Conservation (phyloP, 2,888 invertebrate genomes). For the Drosophila infuscata region DNA sequence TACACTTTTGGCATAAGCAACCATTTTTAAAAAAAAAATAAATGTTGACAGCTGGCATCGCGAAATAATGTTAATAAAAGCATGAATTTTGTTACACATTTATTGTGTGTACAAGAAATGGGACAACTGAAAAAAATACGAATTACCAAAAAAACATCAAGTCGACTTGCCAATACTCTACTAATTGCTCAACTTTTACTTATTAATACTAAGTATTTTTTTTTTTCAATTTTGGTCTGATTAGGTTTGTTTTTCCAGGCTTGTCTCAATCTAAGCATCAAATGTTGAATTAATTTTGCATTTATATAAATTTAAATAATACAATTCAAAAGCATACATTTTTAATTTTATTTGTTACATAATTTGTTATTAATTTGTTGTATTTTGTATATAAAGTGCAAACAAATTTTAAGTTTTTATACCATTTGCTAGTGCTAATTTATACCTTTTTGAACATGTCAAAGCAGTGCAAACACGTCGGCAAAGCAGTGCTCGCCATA, state of each 20-base stretch:
- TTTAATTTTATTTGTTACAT: not conserved
- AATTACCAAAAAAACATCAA: not conserved
- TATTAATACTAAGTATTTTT: not conserved
- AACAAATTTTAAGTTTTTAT: not conserved
- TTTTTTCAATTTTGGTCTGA: not conserved
- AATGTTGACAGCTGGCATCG: conserved; percentile 32
- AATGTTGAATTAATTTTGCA: not conserved
- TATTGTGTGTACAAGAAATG: conserved; percentile 19
- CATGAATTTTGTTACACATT: conserved; percentile 37
- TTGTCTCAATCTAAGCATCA: not conserved
- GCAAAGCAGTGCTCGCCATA: conserved; percentile 16
- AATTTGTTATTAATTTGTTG: not conserved
- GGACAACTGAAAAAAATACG: not conserved
- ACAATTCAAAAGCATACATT: not conserved
- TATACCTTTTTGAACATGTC: not conserved
- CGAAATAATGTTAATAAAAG: conserved; percentile 37
- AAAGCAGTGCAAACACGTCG: conserved; percentile 23
- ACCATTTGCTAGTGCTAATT: not conserved
- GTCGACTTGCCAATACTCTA: not conserved
- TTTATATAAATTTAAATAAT: not conserved
- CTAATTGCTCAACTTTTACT: not conserved
- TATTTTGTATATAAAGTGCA: not conserved
- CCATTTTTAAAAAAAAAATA: conserved; percentile 11
- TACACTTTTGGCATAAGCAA: conserved; percentile 4
- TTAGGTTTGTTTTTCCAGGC: not conserved